Conservation (phyloP, 2,888 invertebrate species). For the Cephus sareptanus region DNA sequence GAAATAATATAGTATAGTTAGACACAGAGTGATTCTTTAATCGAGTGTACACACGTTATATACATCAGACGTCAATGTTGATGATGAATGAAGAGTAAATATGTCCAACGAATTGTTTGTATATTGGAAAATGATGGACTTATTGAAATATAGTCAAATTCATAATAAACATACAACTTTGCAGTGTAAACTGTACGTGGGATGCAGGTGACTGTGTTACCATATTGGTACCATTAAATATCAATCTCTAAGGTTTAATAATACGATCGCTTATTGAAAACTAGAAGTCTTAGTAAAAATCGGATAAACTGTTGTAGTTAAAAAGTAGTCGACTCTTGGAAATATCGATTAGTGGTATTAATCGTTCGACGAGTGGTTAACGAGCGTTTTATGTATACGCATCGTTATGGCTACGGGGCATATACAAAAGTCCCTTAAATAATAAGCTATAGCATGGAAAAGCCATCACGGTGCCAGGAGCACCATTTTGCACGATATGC, state of each 20-base stretch:
- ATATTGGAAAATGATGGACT: neutral
- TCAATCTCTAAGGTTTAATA: neutral
- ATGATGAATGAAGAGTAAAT: neutral
- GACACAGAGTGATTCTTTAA: neutral
- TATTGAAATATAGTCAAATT: neutral
- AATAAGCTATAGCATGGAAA: slow-evolving; percentile 18
- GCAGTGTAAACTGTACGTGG: neutral
- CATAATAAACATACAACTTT: neutral
- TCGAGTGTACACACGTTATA: neutral
- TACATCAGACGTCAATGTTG: neutral
- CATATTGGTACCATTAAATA: neutral
- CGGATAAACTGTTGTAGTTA: neutral
- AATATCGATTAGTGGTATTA: neutral
- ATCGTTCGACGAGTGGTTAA: neutral
- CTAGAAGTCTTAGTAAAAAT: neutral
- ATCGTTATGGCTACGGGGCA: neutral
- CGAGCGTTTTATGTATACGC: neutral
- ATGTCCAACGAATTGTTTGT: neutral
- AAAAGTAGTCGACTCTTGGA: neutral
- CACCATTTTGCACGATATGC: slow-evolving; percentile 13
- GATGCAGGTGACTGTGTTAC: neutral
- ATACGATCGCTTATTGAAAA: neutral
- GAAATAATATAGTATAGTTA: neutral
- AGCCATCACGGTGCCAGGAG: slow-evolving; percentile 21
- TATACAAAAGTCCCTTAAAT: slow-evolving; percentile 15